phyloP scores from a whole-genome alignment of 2,113 vertebrate species.

The Eudyptes chrysolophus region DNA sequence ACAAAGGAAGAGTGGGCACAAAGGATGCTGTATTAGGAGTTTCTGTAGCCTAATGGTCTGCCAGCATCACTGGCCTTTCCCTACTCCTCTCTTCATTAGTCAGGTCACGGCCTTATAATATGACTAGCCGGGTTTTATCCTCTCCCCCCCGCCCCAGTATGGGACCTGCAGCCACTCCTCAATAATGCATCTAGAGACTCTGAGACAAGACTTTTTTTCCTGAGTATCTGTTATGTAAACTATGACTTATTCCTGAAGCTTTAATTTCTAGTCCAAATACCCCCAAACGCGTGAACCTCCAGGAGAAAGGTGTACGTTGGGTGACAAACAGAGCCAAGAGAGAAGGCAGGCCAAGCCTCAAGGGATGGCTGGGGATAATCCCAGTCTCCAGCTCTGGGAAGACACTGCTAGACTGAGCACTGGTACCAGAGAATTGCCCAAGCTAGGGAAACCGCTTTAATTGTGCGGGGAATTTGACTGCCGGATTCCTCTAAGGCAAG shows the following conservation, averaged over 20 bases:
- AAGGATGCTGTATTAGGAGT: background rate
- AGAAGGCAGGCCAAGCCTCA: background rate
- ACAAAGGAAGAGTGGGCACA: background rate
- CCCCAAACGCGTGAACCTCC: background rate
- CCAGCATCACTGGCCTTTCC: background rate
- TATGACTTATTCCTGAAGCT: background rate
- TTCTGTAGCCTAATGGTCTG: background rate
- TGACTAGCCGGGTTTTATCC: background rate
- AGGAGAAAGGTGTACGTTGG: background rate
- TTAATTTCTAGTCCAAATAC: background rate
- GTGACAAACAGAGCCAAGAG: background rate
- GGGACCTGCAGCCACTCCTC: background rate
- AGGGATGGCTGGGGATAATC: background rate
- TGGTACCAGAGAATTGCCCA: background rate
- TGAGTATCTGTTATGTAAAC: background rate
- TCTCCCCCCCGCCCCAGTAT: rapidly evolving
- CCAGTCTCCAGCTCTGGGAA: background rate
- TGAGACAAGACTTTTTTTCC: background rate
- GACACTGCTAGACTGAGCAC: background rate
- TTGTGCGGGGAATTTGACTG: background rate
- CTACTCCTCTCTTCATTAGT: background rate
- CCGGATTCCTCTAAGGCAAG: background rate
- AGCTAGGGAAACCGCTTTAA: background rate
- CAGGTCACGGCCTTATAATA: background rate
- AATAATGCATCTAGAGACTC: background rate